A percentile compares a stretch with the other conserved stretches of the same genome.
Conservation (phyloP, 2,113 vertebrate species). For the Gavialis gangeticus region DNA sequence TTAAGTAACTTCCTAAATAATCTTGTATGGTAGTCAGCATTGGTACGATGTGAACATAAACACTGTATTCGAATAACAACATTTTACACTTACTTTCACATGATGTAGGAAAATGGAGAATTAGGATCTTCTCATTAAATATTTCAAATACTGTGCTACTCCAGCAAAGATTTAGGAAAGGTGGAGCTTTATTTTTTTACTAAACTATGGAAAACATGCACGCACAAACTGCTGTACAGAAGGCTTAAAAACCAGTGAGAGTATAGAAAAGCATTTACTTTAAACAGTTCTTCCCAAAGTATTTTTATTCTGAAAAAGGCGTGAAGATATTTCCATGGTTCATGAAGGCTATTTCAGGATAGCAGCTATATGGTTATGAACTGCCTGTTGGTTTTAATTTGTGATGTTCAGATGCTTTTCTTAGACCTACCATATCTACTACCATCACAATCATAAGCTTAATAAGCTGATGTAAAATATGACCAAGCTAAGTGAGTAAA, state of each 20-base stretch:
- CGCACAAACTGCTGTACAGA: background rate
- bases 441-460: no score
- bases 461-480: background rate
- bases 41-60: background rate
- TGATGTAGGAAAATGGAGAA: background rate
- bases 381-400: background rate
- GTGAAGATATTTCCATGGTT: background rate
- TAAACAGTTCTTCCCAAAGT: background rate
- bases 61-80: background rate
- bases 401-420: background rate
- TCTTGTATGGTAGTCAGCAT: background rate
- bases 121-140: background rate
- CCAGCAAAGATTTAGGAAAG: background rate
- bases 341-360: background rate
- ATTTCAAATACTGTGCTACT: background rate
- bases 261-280: background rate
- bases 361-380: background rate
- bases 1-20: background rate
- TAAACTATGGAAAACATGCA: background rate
- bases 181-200: background rate
- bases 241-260: background rate
- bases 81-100: background rate
- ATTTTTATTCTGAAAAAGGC: background rate
- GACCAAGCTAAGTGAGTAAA: background rate
- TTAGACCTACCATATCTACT: no score